phyloP scores from a whole-genome alignment of 2,113 vertebrate species.

The Ageneiosus marmoratus region DNA sequence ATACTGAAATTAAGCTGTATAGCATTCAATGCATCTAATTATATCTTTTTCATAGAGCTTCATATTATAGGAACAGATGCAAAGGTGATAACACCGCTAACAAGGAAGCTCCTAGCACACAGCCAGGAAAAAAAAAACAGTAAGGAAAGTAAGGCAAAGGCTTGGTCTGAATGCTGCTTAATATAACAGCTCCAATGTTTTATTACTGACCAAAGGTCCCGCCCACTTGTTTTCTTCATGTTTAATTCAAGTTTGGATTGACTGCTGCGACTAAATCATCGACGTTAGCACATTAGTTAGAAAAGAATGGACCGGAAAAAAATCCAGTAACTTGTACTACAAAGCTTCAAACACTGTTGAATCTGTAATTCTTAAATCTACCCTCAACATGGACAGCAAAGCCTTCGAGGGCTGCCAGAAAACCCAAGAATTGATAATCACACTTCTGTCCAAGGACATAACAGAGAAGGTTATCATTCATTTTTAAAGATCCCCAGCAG shows the following conservation, averaged over 20 bases:
- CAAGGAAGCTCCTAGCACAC: background rate
- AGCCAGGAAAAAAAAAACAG: background rate
- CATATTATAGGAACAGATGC: background rate
- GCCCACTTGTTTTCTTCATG: background rate
- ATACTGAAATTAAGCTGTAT: background rate
- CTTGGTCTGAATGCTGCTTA: background rate
- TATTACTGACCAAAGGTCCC: background rate
- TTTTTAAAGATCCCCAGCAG: background rate
- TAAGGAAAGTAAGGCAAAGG: background rate
- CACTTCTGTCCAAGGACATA: constrained; percentile 24
- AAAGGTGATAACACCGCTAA: background rate
- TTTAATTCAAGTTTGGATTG: no score
- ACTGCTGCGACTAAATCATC: background rate
- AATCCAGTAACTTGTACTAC: background rate
- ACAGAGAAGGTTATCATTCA: constrained; percentile 4
- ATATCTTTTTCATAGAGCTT: background rate
- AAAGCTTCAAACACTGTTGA: background rate
- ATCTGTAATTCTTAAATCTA: background rate
- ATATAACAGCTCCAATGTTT: background rate
- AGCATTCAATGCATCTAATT: background rate
- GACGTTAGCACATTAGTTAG: background rate
- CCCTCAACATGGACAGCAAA: background rate
- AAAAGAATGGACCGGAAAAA: background rate
- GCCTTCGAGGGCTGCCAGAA: background rate
- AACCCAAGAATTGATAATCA: constrained; percentile 1